phyloP scores from a whole-genome alignment of 2,797 vertebrate genomes.

The Sebastes cheni region DNA sequence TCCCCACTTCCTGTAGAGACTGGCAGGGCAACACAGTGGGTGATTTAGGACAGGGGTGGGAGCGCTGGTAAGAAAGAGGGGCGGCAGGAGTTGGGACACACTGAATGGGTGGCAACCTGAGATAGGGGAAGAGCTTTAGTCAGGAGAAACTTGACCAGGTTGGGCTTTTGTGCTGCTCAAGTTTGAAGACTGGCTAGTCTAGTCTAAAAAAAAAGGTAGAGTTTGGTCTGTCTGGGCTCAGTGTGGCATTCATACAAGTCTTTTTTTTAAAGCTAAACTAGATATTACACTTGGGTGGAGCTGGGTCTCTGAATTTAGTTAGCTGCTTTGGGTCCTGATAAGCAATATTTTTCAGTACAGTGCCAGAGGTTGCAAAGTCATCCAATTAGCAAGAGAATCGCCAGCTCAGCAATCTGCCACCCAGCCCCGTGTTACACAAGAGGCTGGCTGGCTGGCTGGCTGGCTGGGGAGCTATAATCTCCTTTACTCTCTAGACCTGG shows the following conservation, averaged over 20 bases:
- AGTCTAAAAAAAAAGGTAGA: slow-evolving; percentile 5
- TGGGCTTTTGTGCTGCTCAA: slow-evolving; percentile 21
- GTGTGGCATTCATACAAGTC: not conserved
- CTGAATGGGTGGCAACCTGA: slow-evolving; percentile 33
- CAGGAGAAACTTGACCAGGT: slow-evolving; percentile 38
- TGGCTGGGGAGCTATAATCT: slow-evolving; percentile 56
- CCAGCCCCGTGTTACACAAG: slow-evolving; percentile 63
- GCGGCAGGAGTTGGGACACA: not conserved
- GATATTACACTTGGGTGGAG: slow-evolving; percentile 22
- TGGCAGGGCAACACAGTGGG: slow-evolving; percentile 25
- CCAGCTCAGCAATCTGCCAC: slow-evolving; percentile 72
- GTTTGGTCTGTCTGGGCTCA: not conserved
- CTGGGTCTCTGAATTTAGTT: slow-evolving; percentile 40
- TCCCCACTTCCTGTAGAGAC: slow-evolving; percentile 64
- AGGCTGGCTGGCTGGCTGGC: slow-evolving; percentile 32
- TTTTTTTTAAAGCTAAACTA: slow-evolving; percentile 15
- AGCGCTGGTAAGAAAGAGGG: not conserved
- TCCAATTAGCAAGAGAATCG: slow-evolving; percentile 72
- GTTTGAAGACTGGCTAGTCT: slow-evolving; percentile 15
- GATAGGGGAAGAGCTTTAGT: slow-evolving; percentile 17
- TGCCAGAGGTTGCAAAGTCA: slow-evolving; percentile 76
- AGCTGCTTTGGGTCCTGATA: slow-evolving; percentile 58
- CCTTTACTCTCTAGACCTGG: slow-evolving; percentile 59
- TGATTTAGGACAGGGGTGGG: slow-evolving; percentile 9
- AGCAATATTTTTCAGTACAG: slow-evolving; percentile 59